Percentiles rank a stretch among this genome's conserved stretches.
Evolutionary conservation across 2,113 vertebrate genomes (phyloP).

Genomic region (Upupa epops): DNA sequence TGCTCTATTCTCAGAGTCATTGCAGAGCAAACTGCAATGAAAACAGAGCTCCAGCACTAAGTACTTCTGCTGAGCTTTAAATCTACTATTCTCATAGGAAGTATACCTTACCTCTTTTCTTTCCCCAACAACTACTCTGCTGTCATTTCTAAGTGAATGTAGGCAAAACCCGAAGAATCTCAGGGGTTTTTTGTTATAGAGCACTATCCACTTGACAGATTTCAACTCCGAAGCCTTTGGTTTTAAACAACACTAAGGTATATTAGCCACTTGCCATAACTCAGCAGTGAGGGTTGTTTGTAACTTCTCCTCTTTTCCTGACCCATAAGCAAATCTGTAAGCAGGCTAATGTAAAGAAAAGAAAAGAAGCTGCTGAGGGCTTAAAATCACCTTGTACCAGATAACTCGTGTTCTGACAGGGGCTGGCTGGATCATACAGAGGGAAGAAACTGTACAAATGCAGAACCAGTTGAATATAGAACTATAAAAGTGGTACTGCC

Average conservation of each 20-base stretch:
- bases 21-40: not conserved
- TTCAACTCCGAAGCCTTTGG: not conserved
- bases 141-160: not conserved
- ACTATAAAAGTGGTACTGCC: not conserved
- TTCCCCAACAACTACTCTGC: not conserved
- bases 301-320: not conserved
- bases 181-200: not conserved
- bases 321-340: accelerated
- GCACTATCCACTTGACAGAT: not conserved
- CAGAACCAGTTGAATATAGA: too few species aligned
- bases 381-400: not conserved
- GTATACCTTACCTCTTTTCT: not conserved
- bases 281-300: accelerated
- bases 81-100: not conserved
- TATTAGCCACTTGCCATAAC: not conserved
- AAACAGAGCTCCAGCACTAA: not conserved
- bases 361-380: not conserved
- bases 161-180: not conserved
- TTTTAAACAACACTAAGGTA: not conserved
- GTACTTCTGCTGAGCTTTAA: not conserved
- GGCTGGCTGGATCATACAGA: not conserved
- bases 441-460: not conserved
- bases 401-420: not conserved
- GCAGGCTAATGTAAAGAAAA: not conserved
- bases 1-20: not conserved